A percentile compares a stretch with the other conserved stretches of the same genome.
Evolutionary conservation across 2,888 invertebrate genomes (phyloP).

Genomic region (Drosophila nr. perissopoda): DNA sequence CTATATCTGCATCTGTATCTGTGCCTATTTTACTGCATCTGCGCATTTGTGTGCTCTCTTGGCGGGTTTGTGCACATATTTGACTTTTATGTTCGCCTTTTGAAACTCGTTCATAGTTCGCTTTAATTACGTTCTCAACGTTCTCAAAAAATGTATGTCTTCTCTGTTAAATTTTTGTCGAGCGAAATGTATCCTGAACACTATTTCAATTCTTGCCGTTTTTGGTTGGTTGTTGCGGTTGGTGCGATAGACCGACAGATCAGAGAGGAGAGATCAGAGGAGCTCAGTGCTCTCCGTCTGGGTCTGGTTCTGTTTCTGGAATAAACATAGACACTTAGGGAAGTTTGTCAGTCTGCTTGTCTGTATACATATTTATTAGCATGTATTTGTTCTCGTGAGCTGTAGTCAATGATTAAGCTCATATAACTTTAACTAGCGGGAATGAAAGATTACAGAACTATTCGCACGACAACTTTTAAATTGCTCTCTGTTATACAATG

Average conservation of each 20-base stretch:
- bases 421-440: background rate
- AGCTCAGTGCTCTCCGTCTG: constrained; percentile 5
- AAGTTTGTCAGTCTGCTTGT: constrained; percentile 25
- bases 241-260: constrained; percentile 43
- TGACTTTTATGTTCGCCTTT: constrained; percentile 54
- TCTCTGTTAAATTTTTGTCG: constrained; percentile 28
- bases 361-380: background rate
- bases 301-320: constrained; percentile 22
- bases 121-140: constrained; percentile 65
- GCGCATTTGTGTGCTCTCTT: constrained; percentile 22
- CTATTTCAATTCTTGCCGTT: constrained; percentile 33
- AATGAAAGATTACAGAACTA: background rate
- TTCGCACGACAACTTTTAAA: background rate
- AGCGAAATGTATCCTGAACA: constrained; percentile 41
- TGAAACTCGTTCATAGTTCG: constrained; percentile 69
- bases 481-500: background rate
- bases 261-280: constrained; percentile 38
- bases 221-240: constrained; percentile 2
- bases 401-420: background rate
- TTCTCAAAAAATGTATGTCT: constrained; percentile 40
- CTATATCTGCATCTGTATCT: constrained; percentile 13
- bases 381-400: background rate
- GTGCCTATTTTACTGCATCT: constrained; percentile 7
- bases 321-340: constrained; percentile 29
- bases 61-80: constrained; percentile 46